phyloP scores from a whole-genome alignment of 2,888 invertebrate genomes.

The Strigamia transsilvanica region DNA sequence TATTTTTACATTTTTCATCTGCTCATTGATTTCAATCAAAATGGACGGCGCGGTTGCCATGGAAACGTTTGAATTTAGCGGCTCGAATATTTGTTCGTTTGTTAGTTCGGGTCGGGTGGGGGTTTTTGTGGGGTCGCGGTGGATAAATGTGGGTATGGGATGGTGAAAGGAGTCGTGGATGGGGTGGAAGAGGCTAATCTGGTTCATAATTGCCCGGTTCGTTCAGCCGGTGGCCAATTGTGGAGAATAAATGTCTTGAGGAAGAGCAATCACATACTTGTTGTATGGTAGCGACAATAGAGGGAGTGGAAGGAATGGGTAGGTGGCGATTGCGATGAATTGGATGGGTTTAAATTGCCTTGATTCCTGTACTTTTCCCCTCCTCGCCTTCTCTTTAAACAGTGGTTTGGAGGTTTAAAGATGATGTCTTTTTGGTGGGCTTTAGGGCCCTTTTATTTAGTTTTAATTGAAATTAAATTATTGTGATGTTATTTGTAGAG shows the following conservation, averaged over 20 bases:
- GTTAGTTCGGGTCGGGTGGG: neutral
- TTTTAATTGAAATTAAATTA: neutral
- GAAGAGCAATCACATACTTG: constrained; percentile 31
- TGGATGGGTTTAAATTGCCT: constrained; percentile 10
- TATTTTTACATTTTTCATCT: constrained; percentile 38
- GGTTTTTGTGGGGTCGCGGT: constrained; percentile 14
- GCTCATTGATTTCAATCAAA: constrained; percentile 10
- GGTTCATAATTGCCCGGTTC: constrained; percentile 38
- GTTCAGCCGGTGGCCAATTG: constrained; percentile 38
- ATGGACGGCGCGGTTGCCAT: neutral
- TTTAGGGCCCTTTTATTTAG: neutral
- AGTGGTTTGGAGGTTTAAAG: constrained; percentile 7
- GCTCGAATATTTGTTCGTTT: constrained; percentile 16
- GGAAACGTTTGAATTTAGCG: constrained; percentile 1
- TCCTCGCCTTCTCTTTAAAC: neutral
- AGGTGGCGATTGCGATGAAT: constrained; percentile 29
- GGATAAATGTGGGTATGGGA: constrained; percentile 31
- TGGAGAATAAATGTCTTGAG: constrained; percentile 38
- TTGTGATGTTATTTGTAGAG: no score
- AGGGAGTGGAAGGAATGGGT: constrained; percentile 24
- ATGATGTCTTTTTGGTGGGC: neutral
- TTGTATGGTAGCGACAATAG: constrained; percentile 34
- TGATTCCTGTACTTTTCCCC: neutral
- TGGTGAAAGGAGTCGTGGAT: neutral
- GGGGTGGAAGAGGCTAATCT: constrained; percentile 18